Percentiles rank a stretch among this genome's conserved stretches.
Evolutionary conservation across 2,888 invertebrate species (phyloP).

Genomic region (Crocallis elinguaria): DNA sequence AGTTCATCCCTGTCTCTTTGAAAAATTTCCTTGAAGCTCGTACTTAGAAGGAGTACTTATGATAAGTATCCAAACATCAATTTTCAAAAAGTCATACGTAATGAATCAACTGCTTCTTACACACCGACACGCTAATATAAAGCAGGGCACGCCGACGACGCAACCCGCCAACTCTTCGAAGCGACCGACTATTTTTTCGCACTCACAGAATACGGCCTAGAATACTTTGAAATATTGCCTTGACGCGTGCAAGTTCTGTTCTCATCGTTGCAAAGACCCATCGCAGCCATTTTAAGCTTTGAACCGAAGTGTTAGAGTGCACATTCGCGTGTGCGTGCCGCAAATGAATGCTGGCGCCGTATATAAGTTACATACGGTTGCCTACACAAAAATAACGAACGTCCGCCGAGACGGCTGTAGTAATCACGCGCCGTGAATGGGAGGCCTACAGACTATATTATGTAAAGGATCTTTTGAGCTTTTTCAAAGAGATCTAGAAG

Average conservation of each 20-base stretch:
- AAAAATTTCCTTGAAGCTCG: no score
- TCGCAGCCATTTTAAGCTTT: conserved; percentile 32
- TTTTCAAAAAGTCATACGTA: conserved; percentile 9
- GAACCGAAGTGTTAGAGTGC: conserved; percentile 39
- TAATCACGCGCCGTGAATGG: conserved; percentile 75
- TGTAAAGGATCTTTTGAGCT: conserved; percentile 76
- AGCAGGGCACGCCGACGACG: conserved; percentile 29
- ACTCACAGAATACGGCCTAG: conserved; percentile 51
- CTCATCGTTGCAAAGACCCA: conserved; percentile 27
- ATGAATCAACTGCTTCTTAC: conserved; percentile 35
- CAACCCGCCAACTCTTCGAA: conserved; percentile 34
- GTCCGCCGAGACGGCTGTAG: conserved; percentile 62
- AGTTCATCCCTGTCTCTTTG: neutral
- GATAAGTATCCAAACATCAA: conserved; percentile 1
- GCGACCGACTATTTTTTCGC: conserved; percentile 47
- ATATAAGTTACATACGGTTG: conserved; percentile 76
- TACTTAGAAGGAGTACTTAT: neutral
- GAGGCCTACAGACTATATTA: conserved; percentile 68
- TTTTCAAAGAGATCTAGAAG: conserved; percentile 68
- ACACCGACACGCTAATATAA: conserved; percentile 41
- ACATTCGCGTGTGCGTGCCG: conserved; percentile 38
- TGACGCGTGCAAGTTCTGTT: conserved; percentile 47
- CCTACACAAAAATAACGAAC: conserved; percentile 85
- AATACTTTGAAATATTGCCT: conserved; percentile 56
- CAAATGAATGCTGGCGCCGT: conserved; percentile 51